Evolutionary conservation across 2,888 invertebrate genomes (phyloP).

Genomic region (Syrista parreyssii): DNA sequence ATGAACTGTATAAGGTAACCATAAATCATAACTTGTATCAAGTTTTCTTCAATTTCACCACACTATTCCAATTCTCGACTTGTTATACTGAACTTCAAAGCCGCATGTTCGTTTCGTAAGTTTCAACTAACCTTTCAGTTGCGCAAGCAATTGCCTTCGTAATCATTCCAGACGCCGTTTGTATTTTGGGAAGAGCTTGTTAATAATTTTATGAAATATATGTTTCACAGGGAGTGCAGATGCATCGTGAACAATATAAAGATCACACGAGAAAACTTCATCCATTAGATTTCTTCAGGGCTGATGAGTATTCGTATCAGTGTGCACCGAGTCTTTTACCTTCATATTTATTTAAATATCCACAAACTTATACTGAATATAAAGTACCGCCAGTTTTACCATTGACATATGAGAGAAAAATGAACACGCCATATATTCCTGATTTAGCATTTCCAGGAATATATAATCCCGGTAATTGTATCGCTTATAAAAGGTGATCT

Average conservation of each 20-base stretch:
- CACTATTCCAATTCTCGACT: too few species aligned
- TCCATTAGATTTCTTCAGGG: conserved; percentile 71
- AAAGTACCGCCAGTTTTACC: conserved; percentile 72
- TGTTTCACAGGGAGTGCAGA: conserved; percentile 68
- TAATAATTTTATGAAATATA: too few species aligned
- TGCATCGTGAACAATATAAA: conserved; percentile 73
- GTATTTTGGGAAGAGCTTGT: too few species aligned
- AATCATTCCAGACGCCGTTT: too few species aligned
- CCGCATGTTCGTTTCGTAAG: too few species aligned
- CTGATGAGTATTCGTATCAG: conserved; percentile 68
- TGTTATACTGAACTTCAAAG: too few species aligned
- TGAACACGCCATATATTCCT: conserved; percentile 69
- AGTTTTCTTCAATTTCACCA: too few species aligned
- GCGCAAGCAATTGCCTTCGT: too few species aligned
- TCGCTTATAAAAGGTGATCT: conserved; percentile 66
- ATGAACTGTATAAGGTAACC: conserved; percentile 66
- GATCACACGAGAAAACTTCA: conserved; percentile 71
- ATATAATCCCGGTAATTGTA: conserved; percentile 70
- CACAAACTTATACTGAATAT: conserved; percentile 71
- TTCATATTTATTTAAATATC: conserved; percentile 65
- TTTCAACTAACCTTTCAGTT: too few species aligned
- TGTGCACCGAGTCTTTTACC: conserved; percentile 69
- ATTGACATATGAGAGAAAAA: conserved; percentile 67
- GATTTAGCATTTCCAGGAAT: conserved; percentile 71
- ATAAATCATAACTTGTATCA: too few species aligned